Evolutionary conservation across 2,113 vertebrate species (phyloP), one percentile per base, ranked within the genome.

Genomic region (Lophura nycthemera): DNA sequence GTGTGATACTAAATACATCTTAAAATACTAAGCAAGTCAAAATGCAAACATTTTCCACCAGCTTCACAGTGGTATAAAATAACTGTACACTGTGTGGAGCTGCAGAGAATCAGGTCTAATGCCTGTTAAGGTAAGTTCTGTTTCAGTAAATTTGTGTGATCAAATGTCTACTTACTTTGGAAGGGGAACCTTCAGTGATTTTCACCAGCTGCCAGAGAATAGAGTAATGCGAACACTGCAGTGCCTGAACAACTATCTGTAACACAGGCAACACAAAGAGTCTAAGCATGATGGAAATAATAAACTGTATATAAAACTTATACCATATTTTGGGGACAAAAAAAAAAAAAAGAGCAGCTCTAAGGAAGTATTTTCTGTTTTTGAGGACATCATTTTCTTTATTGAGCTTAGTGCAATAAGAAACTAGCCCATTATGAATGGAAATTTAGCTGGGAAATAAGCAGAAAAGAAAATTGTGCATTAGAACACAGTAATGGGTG

Each of bases 131-230:
- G 14, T 11, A 94, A 83, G 14, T 8, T 83, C 75, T 74, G 25
- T 29, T 73, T 82, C 88, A 93, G 43, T 73, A 90, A 74, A 96
- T 38, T 40, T 30, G 30, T 65, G 47, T 63, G 48, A 86, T 34
- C 88, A 89, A 96, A 79, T 27, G 45, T 21, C 90, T 86, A 97
- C 98, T 98, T 97, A 98, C 99, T 98, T 99, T 99, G 97, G 98
- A 99, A 94, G 99, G 99, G 83, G 98, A 98, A 69, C 99, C 99
- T 93, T 99, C 99, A 43, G 99, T 99, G 97, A 99, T 98, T 96
- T 99, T 99, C 96, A 99, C 99, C 97, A 99, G 98, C 97, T 99
- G 99, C 99, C 99, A 99, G 50, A 99, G 98, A 97, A 99, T 98
- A 70, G 99, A 99, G 97, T 99, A 99, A 97, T 99, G 99, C 84